Conservation (phyloP, 2,797 vertebrate genomes). For the Semaprochilodus insignis region DNA sequence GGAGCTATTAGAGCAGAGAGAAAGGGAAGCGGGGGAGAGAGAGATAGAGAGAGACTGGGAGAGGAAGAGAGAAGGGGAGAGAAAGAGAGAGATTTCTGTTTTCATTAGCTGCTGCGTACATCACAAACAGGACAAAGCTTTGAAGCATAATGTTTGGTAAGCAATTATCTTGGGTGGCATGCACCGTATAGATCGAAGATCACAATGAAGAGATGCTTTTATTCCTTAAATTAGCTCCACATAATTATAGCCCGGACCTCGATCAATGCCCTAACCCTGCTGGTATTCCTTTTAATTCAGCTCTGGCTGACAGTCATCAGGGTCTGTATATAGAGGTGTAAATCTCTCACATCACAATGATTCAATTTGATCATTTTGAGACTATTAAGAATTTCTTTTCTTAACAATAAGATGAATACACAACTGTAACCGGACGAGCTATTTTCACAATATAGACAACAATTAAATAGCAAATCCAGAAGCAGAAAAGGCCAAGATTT, state of each 20-base stretch:
- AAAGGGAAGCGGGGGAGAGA: background rate
- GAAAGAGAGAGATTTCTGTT: conserved; percentile 12
- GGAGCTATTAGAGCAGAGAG: conserved; percentile 21
- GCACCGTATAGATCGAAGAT: background rate
- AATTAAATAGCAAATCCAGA: no score
- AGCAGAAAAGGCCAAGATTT: no score
- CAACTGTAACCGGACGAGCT: no score
- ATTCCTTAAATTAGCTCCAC: conserved; percentile 9
- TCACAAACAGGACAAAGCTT: background rate
- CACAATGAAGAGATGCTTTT: conserved; percentile 5
- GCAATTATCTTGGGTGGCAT: conserved; percentile 5
- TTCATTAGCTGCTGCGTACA: conserved; percentile 13
- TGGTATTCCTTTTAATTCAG: background rate
- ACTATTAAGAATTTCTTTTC: background rate
- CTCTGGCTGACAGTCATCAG: background rate
- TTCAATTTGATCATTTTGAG: background rate
- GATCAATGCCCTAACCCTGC: background rate
- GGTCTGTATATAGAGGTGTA: background rate
- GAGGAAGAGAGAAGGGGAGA: background rate
- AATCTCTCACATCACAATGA: background rate
- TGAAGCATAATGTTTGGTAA: conserved; percentile 17
- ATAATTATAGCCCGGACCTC: background rate
- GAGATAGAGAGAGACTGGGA: background rate
- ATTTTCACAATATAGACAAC: no score
- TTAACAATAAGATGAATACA: no score